Evolutionary conservation across 1,140 invertebrate genomes (phyloP).

Genomic region (Drosophila guanche): DNA sequence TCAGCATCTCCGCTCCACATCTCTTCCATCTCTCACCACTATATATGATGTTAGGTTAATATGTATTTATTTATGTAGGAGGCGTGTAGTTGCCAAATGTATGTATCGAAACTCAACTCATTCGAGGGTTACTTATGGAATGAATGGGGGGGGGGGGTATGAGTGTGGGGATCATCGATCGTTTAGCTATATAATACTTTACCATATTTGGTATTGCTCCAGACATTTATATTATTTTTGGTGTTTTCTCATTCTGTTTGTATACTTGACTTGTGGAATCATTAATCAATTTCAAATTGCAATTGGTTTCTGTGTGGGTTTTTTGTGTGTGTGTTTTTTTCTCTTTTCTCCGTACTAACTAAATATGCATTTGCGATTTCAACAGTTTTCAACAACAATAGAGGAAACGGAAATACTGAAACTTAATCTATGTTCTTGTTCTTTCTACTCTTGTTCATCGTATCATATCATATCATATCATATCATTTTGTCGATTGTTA

Average conservation of each 20-base stretch:
- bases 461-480: neutral
- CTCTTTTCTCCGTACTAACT: slow-evolving; percentile 32
- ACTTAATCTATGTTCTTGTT: slow-evolving; percentile 24
- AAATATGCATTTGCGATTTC: slow-evolving; percentile 31
- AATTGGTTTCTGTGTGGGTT: neutral
- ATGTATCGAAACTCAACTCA: neutral
- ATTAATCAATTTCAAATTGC: neutral
- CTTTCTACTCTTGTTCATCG: slow-evolving; percentile 2
- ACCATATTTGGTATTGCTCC: slow-evolving; percentile 11
- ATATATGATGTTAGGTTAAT: slow-evolving; percentile 2
- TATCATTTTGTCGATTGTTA: slow-evolving; percentile 5
- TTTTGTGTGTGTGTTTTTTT: slow-evolving; percentile 2
- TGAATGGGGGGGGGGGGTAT: neutral
- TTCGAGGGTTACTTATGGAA: slow-evolving; percentile 4
- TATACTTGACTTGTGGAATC: neutral
- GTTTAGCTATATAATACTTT: slow-evolving; percentile 32
- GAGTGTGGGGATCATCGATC: slow-evolving; percentile 10
- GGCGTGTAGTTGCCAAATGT: slow-evolving; percentile 13
- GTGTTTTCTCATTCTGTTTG: slow-evolving; percentile 3
- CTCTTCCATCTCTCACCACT: too few relatives aligned
- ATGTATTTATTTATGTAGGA: slow-evolving; percentile 22
- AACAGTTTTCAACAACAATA: slow-evolving; percentile 35
- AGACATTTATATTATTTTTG: slow-evolving; percentile 7
- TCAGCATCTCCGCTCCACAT: slow-evolving; percentile 7
- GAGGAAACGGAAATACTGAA: slow-evolving; percentile 31